A percentile compares a stretch with the other conserved stretches of the same genome.
Conservation (phyloP, 2,113 vertebrate species). For the Mesoclemmys tuberculata region DNA sequence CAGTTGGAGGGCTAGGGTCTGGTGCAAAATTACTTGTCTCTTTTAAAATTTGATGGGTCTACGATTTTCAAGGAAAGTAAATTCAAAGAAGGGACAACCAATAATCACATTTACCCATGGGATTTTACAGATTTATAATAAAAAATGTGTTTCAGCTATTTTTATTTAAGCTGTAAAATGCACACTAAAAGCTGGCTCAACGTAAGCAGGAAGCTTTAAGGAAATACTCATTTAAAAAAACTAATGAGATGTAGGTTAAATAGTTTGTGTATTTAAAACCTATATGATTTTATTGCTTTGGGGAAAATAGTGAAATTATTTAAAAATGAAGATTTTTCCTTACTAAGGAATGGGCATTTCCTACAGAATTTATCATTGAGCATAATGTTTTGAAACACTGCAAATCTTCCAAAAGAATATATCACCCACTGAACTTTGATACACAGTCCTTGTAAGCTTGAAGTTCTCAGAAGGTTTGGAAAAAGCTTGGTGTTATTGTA, state of each 20-base stretch:
- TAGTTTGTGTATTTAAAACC: background rate
- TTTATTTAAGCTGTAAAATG: background rate
- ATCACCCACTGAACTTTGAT: background rate
- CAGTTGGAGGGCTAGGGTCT: background rate
- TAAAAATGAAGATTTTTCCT: background rate
- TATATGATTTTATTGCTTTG: background rate
- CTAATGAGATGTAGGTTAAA: background rate
- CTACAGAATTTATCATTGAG: background rate
- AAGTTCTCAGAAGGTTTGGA: conserved; percentile 17
- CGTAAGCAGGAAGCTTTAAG: conserved; percentile 1
- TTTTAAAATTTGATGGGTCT: background rate
- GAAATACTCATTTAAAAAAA: background rate
- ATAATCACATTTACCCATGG: background rate
- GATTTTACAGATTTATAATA: background rate
- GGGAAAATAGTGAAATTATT: background rate
- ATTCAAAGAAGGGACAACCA: background rate
- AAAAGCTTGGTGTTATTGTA: background rate
- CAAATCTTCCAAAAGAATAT: background rate
- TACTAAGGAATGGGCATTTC: background rate
- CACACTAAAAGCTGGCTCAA: conserved; percentile 20
- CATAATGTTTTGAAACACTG: background rate
- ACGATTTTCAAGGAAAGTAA: background rate
- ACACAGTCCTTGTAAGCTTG: background rate
- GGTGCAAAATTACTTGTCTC: background rate
- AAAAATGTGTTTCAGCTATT: background rate